Evolutionary conservation across 2,113 vertebrate genomes (phyloP).

Genomic region (Thunnus maccoyii): DNA sequence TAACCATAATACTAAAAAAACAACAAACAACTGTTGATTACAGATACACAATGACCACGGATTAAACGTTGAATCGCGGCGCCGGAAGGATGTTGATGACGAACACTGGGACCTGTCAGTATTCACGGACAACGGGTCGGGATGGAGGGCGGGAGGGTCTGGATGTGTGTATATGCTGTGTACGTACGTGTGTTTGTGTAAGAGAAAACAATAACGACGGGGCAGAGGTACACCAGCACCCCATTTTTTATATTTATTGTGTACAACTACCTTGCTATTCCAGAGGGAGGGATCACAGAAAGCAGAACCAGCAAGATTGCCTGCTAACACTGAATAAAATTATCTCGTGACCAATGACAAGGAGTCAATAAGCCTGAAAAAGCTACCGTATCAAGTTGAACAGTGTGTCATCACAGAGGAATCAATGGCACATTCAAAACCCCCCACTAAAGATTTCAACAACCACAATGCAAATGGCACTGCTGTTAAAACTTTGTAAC

Average conservation of each 20-base stretch:
- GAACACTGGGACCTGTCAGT: conserved; percentile 61
- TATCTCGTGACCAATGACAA: background rate
- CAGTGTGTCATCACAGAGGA: background rate
- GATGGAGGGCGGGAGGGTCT: background rate
- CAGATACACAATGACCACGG: conserved; percentile 62
- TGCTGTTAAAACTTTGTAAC: background rate
- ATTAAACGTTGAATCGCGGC: conserved; percentile 47
- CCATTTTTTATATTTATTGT: conserved; percentile 80
- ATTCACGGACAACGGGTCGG: conserved; percentile 45
- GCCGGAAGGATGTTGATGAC: conserved; percentile 45
- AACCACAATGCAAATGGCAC: background rate
- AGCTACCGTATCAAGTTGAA: background rate
- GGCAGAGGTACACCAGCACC: conserved; percentile 80
- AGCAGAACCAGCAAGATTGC: conserved; percentile 26
- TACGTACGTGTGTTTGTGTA: conserved; percentile 54
- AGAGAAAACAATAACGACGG: conserved; percentile 47
- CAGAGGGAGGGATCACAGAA: conserved; percentile 16
- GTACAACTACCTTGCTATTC: conserved; percentile 62
- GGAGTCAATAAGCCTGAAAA: background rate
- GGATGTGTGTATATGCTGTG: conserved; percentile 61
- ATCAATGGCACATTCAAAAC: background rate
- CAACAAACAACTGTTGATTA: conserved; percentile 4
- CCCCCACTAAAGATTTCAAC: background rate
- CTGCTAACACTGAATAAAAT: conserved; percentile 45
- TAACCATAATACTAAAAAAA: background rate